A percentile compares a stretch with the other conserved stretches of the same genome.
Conservation (phyloP, 2,797 vertebrate species). For the Sebastiscus tertius region DNA sequence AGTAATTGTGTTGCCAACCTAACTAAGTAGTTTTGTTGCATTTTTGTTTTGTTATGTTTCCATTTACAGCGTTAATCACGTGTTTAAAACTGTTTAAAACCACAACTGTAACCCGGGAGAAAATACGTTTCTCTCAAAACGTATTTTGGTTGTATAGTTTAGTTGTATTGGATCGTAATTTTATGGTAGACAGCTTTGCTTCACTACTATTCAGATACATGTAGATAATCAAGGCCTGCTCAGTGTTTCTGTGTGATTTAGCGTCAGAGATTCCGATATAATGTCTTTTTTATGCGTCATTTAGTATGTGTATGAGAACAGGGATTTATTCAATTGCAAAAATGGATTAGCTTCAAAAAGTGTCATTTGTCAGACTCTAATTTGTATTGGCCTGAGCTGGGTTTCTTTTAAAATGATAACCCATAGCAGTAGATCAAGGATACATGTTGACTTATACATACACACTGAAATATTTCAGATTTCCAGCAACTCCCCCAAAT, state of each 20-base stretch:
- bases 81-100: not conserved
- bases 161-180: not conserved
- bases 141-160: not conserved
- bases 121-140: not conserved
- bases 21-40: not conserved
- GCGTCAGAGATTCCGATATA: not conserved
- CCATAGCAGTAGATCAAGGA: conserved; percentile 31
- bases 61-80: not conserved
- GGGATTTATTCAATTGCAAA: not conserved
- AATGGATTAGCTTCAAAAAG: not conserved
- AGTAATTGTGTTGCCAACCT: not conserved
- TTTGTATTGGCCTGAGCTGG: not conserved
- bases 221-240: not conserved
- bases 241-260: not conserved
- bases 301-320: not conserved
- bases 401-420: conserved; percentile 33
- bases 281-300: not conserved
- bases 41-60: not conserved
- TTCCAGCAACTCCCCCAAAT: conserved; percentile 60
- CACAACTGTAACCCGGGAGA: not conserved
- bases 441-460: conserved; percentile 50
- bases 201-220: not conserved
- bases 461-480: conserved; percentile 62
- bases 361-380: not conserved
- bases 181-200: not conserved